Base-by-base conservation (phyloP, 2,888 invertebrate genomes). In the Gastrophysa polygoni region DNA sequence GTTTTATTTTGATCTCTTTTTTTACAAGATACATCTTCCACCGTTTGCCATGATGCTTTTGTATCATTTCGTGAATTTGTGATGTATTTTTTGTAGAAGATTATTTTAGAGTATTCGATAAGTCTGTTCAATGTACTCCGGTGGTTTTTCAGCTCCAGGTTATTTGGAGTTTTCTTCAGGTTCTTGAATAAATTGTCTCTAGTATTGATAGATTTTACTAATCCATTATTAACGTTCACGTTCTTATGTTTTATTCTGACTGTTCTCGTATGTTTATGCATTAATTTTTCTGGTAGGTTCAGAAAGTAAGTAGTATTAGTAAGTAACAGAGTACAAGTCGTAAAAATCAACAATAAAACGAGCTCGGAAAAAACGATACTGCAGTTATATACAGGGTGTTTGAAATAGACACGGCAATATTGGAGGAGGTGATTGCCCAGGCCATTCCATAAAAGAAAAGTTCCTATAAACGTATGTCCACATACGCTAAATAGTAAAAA, bases 1-100 rank as follows among this genome's bases (percentile, higher is more conserved):
- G 21, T 48, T 48, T 48, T 48, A 48, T 48, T 48, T 21, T 21
- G 10, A 48, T 48, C 11, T 48, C 48, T 48, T 48, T 48, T 48
- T 48, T 48, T 48, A n/a, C 48, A 21, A 21, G 48, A 48, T 48
- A 48, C 21, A 48, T 48, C 48, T 21, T 10, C 24, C 48, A 48
- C 48, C 20, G 14, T 48, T 48, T 48, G 2, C 21, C n/a, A n/a
- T n/a, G 21, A 17, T 1, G 46, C 18, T 18, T 46, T 46, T 1
- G 46, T 14, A 17, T 46, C 48, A 21, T 48, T 48, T 21, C 20
- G 20, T 48, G 48, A 20, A 7, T 21, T 18, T 20, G 20, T 48
- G 20, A 48, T 21, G 21, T 24, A 18, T 4, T 21, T 48, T 48
- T 21, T 48, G 21, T 48, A 48, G 48, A 20, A 48, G 21, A 24